A percentile compares a stretch with the other conserved stretches of the same genome.
Conservation (phyloP, 2,797 vertebrate genomes). For the Gastrophryne carolinensis region DNA sequence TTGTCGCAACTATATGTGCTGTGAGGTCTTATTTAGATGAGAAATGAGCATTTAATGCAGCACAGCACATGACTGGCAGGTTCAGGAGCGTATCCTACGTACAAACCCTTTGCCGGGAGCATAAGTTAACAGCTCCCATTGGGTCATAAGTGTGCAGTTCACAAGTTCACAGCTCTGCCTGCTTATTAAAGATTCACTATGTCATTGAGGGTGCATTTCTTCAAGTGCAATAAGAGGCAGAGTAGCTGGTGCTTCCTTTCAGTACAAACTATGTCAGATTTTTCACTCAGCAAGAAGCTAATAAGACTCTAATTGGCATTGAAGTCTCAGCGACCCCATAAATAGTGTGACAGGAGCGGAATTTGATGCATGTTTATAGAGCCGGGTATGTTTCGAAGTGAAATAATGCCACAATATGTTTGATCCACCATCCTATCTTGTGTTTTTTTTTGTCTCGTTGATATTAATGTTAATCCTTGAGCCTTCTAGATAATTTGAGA, state of each 20-base stretch:
- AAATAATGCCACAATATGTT: constrained; percentile 36
- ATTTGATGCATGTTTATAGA: constrained; percentile 50
- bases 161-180: constrained; percentile 46
- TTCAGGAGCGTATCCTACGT: constrained; percentile 1
- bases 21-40: constrained; percentile 28
- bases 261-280: constrained; percentile 45
- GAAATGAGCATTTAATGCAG: constrained; percentile 33
- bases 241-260: constrained; percentile 38
- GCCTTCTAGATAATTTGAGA: constrained; percentile 27
- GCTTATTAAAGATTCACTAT: constrained; percentile 48
- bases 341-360: constrained; percentile 45
- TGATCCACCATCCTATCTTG: not conserved
- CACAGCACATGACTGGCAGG: not conserved
- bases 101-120: constrained; percentile 21
- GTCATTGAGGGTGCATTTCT: constrained; percentile 36
- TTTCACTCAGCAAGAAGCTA: constrained; percentile 50
- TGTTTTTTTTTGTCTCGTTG: not conserved
- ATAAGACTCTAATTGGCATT: constrained; percentile 53
- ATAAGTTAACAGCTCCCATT: constrained; percentile 48
- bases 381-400: constrained; percentile 22
- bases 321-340: constrained; percentile 49
- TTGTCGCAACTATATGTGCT: not conserved
- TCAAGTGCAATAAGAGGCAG: constrained; percentile 16
- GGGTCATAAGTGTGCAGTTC: constrained; percentile 43
- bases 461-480: constrained; percentile 28